These are phyloP conservation scores for Catonia carolina DNA, from an alignment of 2,888 invertebrate species.

Conservation along the genomic window DNA sequence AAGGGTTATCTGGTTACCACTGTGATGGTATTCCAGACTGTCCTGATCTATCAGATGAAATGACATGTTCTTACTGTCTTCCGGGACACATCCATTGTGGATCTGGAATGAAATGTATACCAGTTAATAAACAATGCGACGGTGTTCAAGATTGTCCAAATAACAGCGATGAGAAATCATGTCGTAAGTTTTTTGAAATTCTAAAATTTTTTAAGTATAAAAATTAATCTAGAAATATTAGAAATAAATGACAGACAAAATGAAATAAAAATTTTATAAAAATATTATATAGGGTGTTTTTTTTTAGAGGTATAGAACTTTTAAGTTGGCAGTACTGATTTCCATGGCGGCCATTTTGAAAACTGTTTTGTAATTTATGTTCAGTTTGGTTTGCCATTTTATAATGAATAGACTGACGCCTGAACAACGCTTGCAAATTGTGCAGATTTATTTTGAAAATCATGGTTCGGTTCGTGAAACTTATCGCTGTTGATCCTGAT, in stretches of 20 bases:
- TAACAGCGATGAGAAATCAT: conserved; percentile 78
- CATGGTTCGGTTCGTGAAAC: too few relatives aligned
- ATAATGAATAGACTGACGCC: too few relatives aligned
- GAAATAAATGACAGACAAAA: too few relatives aligned
- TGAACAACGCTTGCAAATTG: too few relatives aligned
- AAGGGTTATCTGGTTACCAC: conserved; percentile 66
- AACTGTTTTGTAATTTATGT: too few relatives aligned
- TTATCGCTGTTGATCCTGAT: too few relatives aligned
- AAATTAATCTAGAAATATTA: conserved; percentile 2
- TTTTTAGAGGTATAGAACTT: too few relatives aligned
- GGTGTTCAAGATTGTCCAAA: conserved; percentile 78
- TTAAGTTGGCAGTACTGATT: too few relatives aligned
- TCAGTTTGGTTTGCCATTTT: too few relatives aligned
- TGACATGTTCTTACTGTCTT: conserved; percentile 69
- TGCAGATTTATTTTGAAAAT: too few relatives aligned
- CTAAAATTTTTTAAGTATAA: not conserved
- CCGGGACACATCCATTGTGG: conserved; percentile 71
- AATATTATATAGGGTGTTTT: not conserved
- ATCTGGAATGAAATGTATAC: conserved; percentile 66
- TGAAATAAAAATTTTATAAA: not conserved
- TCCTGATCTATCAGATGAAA: conserved; percentile 74
- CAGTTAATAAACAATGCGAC: conserved; percentile 65
- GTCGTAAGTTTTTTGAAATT: conserved; percentile 64
- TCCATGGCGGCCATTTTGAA: too few relatives aligned
- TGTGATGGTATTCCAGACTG: conserved; percentile 87